Base-by-base conservation (phyloP, 2,113 vertebrate species). In the Clarias magur region DNA sequence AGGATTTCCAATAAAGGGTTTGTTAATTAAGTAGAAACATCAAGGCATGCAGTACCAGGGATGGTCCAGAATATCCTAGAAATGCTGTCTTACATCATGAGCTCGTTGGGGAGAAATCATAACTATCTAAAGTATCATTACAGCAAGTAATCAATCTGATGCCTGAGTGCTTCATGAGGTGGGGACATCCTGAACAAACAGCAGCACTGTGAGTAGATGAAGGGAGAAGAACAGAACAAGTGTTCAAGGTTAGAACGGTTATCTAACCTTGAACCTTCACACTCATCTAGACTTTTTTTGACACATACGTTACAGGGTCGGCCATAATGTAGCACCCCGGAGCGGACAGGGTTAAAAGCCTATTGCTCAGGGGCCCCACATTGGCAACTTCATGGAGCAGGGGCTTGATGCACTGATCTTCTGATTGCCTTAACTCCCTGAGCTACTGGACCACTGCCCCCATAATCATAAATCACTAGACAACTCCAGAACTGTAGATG, bases 131-230 rank as follows among this genome's bases (percentile, higher is more conserved):
- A 75, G 1, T 48, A 48, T 25, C 38, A 19, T 11, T 81, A 68
- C 63, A 86, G 82, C 78, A 83, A 65, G 48, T 48, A 88, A 88
- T 89, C 83, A 68, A 88, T 88, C 80, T 25, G 42, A 85, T 62
- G 16, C 16, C 72, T 53, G 82, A 8, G 38, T 63, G 48, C 34
- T 72, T 19, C 59, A 57, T 65, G 23, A 56, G 83, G 27, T 34
- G 11, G 27, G 30, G 10, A 57, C 42, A 79, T 25, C 48, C 67
- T n/a, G 76, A 42, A n/a, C 53, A 87, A 53, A 87, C 4, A 13
- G 54, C 84, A 76, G 79, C 62, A 68, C 30, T 68, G 30, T 59
- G 34, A 81, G n/a, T 42, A 90, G 65, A 80, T 16, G 68, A 78
- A 57, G 23, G 17, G 3, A 76, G 68, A 65, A 82, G 54, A 63